phyloP scores from a whole-genome alignment of 2,113 vertebrate species.

The Paraplagusia blochii region DNA sequence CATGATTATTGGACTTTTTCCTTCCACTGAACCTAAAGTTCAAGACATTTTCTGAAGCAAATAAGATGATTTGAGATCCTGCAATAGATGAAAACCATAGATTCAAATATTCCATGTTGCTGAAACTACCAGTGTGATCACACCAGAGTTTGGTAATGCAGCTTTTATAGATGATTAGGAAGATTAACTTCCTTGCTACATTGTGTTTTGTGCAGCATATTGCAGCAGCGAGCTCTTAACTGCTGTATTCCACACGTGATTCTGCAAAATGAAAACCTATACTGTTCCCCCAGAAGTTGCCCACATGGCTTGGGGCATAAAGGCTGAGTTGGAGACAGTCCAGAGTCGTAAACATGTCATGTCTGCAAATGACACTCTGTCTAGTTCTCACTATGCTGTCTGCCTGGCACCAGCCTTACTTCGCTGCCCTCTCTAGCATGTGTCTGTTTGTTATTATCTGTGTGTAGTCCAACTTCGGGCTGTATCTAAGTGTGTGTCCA shows the following conservation, averaged over 20 bases:
- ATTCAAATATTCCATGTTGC: background rate
- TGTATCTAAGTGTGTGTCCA: background rate
- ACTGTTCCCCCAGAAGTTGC: slow-evolving; percentile 2
- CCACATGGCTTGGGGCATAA: slow-evolving; percentile 6
- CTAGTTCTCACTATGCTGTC: slow-evolving; percentile 56
- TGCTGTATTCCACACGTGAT: slow-evolving; percentile 23
- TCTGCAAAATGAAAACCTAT: slow-evolving; percentile 38
- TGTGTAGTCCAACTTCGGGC: background rate
- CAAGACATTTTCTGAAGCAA: slow-evolving; percentile 28
- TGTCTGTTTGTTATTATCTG: slow-evolving; percentile 1
- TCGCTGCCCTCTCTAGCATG: background rate
- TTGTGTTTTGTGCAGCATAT: background rate
- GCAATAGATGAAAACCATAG: slow-evolving; percentile 15
- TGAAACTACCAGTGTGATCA: too few species aligned
- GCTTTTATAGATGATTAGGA: too few species aligned
- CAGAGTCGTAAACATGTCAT: slow-evolving; percentile 21
- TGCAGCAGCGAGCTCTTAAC: background rate
- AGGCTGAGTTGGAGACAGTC: slow-evolving; percentile 5
- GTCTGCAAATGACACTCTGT: slow-evolving; percentile 41
- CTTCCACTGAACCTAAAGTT: slow-evolving; percentile 32
- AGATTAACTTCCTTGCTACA: background rate
- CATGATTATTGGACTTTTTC: slow-evolving; percentile 34
- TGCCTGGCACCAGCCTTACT: slow-evolving; percentile 35
- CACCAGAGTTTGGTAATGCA: too few species aligned
- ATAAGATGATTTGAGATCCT: slow-evolving; percentile 17